Percentiles rank a stretch among this genome's conserved stretches.
phyloP scores from a whole-genome alignment of 1,140 invertebrate species.

The Drosophila simulans region DNA sequence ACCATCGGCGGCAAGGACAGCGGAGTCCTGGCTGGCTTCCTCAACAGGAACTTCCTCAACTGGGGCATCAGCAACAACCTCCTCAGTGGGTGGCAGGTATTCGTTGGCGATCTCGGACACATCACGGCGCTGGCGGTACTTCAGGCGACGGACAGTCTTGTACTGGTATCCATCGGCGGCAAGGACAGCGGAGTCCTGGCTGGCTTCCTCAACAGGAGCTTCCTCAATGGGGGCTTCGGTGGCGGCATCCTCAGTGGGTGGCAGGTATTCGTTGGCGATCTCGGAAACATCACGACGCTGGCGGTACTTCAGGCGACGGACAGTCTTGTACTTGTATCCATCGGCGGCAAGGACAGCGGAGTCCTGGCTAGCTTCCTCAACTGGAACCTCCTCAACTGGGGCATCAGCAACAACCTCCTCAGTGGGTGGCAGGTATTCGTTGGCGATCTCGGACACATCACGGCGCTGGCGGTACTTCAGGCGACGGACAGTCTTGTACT shows the following conservation, averaged over 20 bases:
- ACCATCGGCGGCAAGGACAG: constrained; percentile 54
- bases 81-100: constrained; percentile 59
- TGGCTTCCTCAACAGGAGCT: constrained; percentile 9
- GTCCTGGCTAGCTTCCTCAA: constrained; percentile 18
- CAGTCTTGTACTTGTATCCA: constrained; percentile 63
- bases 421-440: not conserved
- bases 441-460: constrained; percentile 60
- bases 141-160: constrained; percentile 62
- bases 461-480: constrained; percentile 60
- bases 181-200: constrained; percentile 54
- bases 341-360: constrained; percentile 50
- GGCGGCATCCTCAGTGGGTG: constrained; percentile 37
- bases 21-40: constrained; percentile 44
- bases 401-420: constrained; percentile 45
- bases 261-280: constrained; percentile 53
- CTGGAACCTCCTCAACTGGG: constrained; percentile 16
- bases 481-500: constrained; percentile 66
- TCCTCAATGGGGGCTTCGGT: constrained; percentile 14
- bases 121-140: constrained; percentile 63
- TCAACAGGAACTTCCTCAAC: constrained; percentile 29
- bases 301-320: constrained; percentile 51
- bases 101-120: constrained; percentile 59
- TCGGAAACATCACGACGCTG: constrained; percentile 51
- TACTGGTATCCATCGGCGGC: constrained; percentile 58
- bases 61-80: constrained; percentile 28